Percentiles rank a stretch among this genome's conserved stretches.
Conservation (phyloP, 2,797 vertebrate genomes). For the Hapalemur alaotrensis region DNA sequence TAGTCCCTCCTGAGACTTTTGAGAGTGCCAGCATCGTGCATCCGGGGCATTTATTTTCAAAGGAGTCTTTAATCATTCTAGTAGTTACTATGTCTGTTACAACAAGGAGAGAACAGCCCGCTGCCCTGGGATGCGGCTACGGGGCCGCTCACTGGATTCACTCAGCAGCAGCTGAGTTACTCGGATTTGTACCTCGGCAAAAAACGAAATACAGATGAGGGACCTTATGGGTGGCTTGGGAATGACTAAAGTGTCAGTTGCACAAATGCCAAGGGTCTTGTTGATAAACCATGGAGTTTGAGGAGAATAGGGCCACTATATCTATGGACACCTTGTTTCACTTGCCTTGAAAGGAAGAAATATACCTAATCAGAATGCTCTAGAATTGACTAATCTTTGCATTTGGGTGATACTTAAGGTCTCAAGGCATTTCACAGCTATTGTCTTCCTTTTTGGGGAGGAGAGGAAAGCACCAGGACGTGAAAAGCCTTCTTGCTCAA, state of each 20-base stretch:
- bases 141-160: not conserved
- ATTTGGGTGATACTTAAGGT: not conserved
- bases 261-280: not conserved
- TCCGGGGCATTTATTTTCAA: not conserved
- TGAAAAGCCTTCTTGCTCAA: not conserved
- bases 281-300: not conserved
- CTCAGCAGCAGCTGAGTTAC: not conserved
- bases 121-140: not conserved
- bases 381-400: not conserved
- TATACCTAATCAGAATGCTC: not conserved
- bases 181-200: not conserved
- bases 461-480: not conserved
- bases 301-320: not conserved
- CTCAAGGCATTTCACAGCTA: not conserved
- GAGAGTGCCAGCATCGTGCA: not conserved
- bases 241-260: not conserved
- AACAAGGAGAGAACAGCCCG: not conserved
- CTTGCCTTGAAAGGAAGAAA: not conserved
- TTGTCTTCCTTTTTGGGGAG: not conserved
- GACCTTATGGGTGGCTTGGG: not conserved
- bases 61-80: not conserved
- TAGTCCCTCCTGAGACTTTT: not conserved
- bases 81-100: not conserved
- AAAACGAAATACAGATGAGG: not conserved
- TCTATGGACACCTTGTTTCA: not conserved